Evolutionary conservation across 2,113 vertebrate genomes (phyloP).

Genomic region (Sclerurus mexicanus): DNA sequence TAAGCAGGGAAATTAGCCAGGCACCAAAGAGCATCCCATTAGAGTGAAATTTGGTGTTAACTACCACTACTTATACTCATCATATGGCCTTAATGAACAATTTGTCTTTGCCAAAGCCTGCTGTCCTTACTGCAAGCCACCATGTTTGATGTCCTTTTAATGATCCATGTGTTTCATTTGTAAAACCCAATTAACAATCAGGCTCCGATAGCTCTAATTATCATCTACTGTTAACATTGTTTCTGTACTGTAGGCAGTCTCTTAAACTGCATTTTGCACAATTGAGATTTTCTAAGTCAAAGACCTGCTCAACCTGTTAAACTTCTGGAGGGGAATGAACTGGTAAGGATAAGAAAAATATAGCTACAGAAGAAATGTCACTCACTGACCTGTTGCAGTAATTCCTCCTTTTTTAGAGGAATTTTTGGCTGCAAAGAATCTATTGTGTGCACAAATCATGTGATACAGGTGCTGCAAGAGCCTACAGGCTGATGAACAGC

Average conservation of each 20-base stretch:
- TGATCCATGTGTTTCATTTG: slow-evolving; percentile 31
- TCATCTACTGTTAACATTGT: slow-evolving; percentile 35
- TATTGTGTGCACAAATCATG: not conserved
- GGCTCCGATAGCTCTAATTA: slow-evolving; percentile 17
- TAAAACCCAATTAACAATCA: slow-evolving; percentile 46
- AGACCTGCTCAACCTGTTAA: not conserved
- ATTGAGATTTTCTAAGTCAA: not conserved
- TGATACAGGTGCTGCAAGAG: not conserved
- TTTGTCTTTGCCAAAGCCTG: slow-evolving; percentile 50
- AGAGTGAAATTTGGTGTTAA: slow-evolving; percentile 37
- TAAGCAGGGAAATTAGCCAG: slow-evolving; percentile 25
- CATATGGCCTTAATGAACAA: slow-evolving; percentile 47
- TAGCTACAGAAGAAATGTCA: not conserved
- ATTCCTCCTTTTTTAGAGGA: not conserved
- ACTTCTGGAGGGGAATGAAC: not conserved
- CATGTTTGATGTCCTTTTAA: slow-evolving; percentile 63
- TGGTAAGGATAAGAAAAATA: not conserved
- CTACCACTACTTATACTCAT: not conserved
- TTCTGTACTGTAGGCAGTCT: not conserved
- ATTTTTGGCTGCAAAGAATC: not conserved
- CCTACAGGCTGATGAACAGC: not conserved
- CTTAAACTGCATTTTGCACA: slow-evolving; percentile 6
- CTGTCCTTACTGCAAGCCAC: slow-evolving; percentile 4
- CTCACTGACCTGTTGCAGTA: not conserved
- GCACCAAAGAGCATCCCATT: slow-evolving; percentile 8